phyloP scores from a whole-genome alignment of 2,888 invertebrate species.

The Epinotia nisella region DNA sequence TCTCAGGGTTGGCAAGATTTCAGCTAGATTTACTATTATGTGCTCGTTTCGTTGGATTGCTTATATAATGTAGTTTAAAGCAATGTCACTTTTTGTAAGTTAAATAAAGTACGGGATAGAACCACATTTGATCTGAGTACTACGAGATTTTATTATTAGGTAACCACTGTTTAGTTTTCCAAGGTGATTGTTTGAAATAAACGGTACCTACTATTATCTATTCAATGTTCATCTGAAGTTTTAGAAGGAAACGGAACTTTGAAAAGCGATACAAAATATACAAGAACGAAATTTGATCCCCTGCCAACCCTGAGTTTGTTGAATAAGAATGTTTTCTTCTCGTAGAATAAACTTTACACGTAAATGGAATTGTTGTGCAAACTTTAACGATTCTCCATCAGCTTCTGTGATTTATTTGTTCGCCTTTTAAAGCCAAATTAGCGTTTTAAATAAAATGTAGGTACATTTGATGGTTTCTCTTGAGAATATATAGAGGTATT shows the following conservation, averaged over 20 bases:
- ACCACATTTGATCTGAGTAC: neutral
- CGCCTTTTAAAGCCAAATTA: conserved; percentile 2
- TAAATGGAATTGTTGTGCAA: conserved; percentile 26
- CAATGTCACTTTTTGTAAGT: neutral
- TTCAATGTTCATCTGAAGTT: neutral
- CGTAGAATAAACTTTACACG: conserved; percentile 23
- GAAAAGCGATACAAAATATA: neutral
- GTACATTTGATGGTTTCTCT: neutral
- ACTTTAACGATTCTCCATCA: conserved; percentile 26
- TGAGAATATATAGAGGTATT: conserved; percentile 1
- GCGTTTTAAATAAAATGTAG: neutral
- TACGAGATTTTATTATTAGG: neutral
- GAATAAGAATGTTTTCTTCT: conserved; percentile 32
- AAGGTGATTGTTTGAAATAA: neutral
- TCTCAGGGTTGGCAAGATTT: conserved; percentile 9
- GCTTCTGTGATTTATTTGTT: conserved; percentile 21
- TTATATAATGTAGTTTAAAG: conserved; percentile 20
- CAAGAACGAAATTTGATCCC: conserved; percentile 10
- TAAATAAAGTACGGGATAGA: conserved; percentile 2
- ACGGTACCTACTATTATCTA: no score
- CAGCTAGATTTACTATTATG: conserved; percentile 18
- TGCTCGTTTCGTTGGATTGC: conserved; percentile 20
- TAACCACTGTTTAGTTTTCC: neutral
- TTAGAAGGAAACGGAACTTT: conserved; percentile 3
- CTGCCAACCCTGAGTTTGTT: conserved; percentile 29